Base-by-base conservation (phyloP, 2,888 invertebrate species). In the Nemoura dubitans region DNA sequence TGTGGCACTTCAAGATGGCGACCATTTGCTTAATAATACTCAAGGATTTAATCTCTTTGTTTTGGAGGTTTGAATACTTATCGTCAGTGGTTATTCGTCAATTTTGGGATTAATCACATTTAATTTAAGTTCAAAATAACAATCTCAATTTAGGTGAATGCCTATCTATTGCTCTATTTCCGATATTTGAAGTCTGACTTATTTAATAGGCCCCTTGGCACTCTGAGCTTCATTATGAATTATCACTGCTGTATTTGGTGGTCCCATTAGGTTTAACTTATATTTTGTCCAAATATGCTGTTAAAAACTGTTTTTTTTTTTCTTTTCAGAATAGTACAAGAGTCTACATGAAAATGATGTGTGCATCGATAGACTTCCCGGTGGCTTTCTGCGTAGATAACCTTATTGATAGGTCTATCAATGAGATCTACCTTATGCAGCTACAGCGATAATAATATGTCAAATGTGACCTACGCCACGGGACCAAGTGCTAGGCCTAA, bases 1-100 rank as follows among this genome's bases (percentile, higher is more conserved):
- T 94, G 94, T 94, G 94, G 94, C 94, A 94, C 94, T 94, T 94
- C 94, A 95, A 95, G 94, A 95, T 95, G 95, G 95, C 94, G 93
- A 94, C 94, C 94, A 88, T 92, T 93, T 93, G 93, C 93, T 93
- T 93, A 93, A 27, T 78, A 78, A 29, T 78, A 27, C 78, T 78
- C 29, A 28, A 78, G 78, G 78, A 78, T 78, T 78, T 83, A 21
- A 83, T 43, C 42, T 83, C 83, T 83, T 83, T 83, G 42, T 59
- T 43, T 83, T 83, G 83, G 27, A 78, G n/a, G 10, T 78, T 78
- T 28, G 78, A 78, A 28, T 78, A 59, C 59, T 59, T 59, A 59
- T 21, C 59, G 14, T 59, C 14, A 59, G 14, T 21, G 59, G 21
- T 59, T 14, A 59, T 7, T 59, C 59, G 21, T 59, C 2, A 59